Percentiles rank a stretch among this genome's conserved stretches.
phyloP scores from a whole-genome alignment of 2,797 vertebrate genomes.

The Gobionotothen gibberifrons region DNA sequence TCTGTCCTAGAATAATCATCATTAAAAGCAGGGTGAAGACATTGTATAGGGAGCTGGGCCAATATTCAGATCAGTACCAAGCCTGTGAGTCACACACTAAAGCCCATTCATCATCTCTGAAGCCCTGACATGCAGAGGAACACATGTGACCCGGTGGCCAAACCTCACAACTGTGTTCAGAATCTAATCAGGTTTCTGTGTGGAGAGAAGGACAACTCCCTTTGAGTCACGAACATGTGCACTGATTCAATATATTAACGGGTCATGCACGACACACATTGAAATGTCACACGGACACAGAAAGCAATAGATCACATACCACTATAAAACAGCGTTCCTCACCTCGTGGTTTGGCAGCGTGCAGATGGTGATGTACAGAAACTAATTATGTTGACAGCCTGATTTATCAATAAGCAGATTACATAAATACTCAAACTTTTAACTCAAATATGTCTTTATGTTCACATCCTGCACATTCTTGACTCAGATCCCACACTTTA shows the following conservation, averaged over 20 bases:
- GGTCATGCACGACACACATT: background rate
- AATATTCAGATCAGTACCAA: slow-evolving; percentile 44
- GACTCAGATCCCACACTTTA: slow-evolving; percentile 60
- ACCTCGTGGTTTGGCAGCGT: slow-evolving; percentile 29
- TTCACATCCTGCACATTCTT: slow-evolving; percentile 67
- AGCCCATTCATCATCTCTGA: slow-evolving; percentile 38
- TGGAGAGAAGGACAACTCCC: slow-evolving; percentile 12
- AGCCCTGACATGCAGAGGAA: slow-evolving; percentile 29
- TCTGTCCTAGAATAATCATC: slow-evolving; percentile 50
- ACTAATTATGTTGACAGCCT: slow-evolving; percentile 62
- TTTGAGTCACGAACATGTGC: slow-evolving; percentile 23
- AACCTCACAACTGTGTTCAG: slow-evolving; percentile 40
- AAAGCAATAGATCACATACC: slow-evolving; percentile 18
- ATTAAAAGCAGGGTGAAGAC: slow-evolving; percentile 39
- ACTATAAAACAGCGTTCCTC: slow-evolving; percentile 25
- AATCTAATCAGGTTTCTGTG: slow-evolving; percentile 33
- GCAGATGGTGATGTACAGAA: slow-evolving; percentile 23
- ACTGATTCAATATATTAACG: slow-evolving; percentile 31
- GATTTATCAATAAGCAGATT: slow-evolving; percentile 58
- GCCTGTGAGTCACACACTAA: slow-evolving; percentile 42
- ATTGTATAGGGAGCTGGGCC: slow-evolving; percentile 32
- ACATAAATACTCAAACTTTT: slow-evolving; percentile 52
- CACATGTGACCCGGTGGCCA: slow-evolving; percentile 38
- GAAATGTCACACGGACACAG: slow-evolving; percentile 22
- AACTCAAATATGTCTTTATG: slow-evolving; percentile 48